Conservation (phyloP, 2,797 vertebrate genomes). For the Myotis findleyi region DNA sequence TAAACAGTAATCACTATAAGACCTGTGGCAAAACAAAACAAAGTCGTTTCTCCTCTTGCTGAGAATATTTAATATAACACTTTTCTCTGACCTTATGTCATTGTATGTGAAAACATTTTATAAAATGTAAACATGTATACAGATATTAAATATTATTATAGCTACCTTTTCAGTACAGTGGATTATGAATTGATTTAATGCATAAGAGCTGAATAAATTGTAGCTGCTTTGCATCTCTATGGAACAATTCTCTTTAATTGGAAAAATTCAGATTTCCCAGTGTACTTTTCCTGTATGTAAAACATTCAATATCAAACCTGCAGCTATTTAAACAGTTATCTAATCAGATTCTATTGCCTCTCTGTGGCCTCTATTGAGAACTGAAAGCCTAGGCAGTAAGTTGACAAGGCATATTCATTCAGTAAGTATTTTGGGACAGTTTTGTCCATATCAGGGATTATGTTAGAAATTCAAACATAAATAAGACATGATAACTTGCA, state of each 20-base stretch:
- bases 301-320: constrained; percentile 17
- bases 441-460: not conserved
- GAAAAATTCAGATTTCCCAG: constrained; percentile 44
- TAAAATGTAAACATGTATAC: not conserved
- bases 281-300: not conserved
- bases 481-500: not conserved
- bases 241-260: constrained; percentile 44
- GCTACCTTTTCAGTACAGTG: not conserved
- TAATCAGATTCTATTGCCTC: constrained; percentile 21
- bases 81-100: not conserved
- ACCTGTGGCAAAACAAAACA: not conserved
- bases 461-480: not conserved
- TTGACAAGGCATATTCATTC: not conserved
- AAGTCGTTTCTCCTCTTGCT: not conserved
- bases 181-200: not conserved
- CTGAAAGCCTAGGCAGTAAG: not conserved
- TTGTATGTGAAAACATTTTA: not conserved
- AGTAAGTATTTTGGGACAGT: not conserved
- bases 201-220: not conserved
- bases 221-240: not conserved
- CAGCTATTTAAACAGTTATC: constrained; percentile 6
- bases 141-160: constrained; percentile 18
- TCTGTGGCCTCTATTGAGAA: not conserved
- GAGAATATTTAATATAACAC: constrained; percentile 2
- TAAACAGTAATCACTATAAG: not conserved